phyloP scores from a whole-genome alignment of 2,797 vertebrate species.

The Neosilurus mollespiculum region DNA sequence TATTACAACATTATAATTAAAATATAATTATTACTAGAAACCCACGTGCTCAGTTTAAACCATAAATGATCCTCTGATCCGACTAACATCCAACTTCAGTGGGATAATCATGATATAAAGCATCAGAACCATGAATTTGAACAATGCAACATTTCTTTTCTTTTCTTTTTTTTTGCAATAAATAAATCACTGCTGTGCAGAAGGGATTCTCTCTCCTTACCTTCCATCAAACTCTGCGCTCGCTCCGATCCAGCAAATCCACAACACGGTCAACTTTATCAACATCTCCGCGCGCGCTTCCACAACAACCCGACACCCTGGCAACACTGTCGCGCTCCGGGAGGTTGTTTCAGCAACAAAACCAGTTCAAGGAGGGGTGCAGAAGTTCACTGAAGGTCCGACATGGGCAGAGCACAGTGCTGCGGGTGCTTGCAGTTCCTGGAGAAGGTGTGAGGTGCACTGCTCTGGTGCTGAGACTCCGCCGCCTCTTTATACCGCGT shows the following conservation, averaged over 20 bases:
- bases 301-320: constrained; percentile 53
- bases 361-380: not conserved
- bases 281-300: constrained; percentile 72
- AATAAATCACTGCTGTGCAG: too few species aligned
- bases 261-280: constrained; percentile 73
- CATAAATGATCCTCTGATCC: not conserved
- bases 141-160: too few species aligned
- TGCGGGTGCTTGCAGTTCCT: not conserved
- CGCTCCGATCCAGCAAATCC: constrained; percentile 73
- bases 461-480: constrained; percentile 40
- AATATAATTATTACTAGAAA: not conserved
- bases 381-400: constrained; percentile 41
- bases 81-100: too few species aligned
- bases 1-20: too few species aligned
- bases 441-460: constrained; percentile 43
- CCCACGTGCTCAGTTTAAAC: too few species aligned
- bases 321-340: not conserved
- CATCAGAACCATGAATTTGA: too few species aligned
- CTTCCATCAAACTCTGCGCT: constrained; percentile 87
- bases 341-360: not conserved
- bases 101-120: not conserved
- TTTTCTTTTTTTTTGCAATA: too few species aligned
- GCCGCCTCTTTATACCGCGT: constrained; percentile 50
- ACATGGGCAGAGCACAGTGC: constrained; percentile 41
- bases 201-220: constrained; percentile 66